Conservation (phyloP, 2,797 vertebrate species). For the Acanthornis magna region DNA sequence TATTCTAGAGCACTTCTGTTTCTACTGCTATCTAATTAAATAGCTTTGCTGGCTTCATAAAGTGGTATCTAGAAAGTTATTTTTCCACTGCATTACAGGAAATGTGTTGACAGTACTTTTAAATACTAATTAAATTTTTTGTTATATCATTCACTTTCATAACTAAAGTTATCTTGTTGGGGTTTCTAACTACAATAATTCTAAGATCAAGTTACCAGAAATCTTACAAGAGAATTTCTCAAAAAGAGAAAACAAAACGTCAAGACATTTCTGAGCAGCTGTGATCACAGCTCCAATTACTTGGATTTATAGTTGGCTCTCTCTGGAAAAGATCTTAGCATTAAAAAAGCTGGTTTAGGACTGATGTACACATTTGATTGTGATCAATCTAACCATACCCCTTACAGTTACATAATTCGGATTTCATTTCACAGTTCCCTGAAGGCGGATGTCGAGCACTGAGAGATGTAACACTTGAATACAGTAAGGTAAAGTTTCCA, state of each 20-base stretch:
- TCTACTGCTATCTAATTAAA: neutral
- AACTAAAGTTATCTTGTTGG: neutral
- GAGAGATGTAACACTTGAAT: neutral
- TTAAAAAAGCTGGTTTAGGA: neutral
- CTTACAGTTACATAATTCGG: neutral
- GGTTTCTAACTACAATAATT: neutral
- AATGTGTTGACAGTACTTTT: neutral
- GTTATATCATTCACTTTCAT: neutral
- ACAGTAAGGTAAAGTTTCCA: neutral
- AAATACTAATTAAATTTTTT: neutral
- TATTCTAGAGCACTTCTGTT: neutral
- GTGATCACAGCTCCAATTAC: rapidly evolving
- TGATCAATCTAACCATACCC: neutral
- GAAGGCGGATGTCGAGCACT: neutral
- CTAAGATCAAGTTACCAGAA: neutral
- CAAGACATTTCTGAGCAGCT: neutral
- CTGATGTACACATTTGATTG: neutral
- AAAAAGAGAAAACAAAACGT: neutral
- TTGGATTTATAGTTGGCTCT: neutral
- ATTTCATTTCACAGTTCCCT: neutral
- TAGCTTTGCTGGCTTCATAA: neutral
- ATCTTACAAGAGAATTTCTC: neutral
- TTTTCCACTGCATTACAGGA: neutral
- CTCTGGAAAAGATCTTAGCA: neutral
- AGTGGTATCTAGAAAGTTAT: neutral